Percentiles rank a stretch among this genome's conserved stretches.
These are phyloP conservation scores for Caretta caretta DNA, from an alignment of 2,113 vertebrate species.

Conservation along the genomic window DNA sequence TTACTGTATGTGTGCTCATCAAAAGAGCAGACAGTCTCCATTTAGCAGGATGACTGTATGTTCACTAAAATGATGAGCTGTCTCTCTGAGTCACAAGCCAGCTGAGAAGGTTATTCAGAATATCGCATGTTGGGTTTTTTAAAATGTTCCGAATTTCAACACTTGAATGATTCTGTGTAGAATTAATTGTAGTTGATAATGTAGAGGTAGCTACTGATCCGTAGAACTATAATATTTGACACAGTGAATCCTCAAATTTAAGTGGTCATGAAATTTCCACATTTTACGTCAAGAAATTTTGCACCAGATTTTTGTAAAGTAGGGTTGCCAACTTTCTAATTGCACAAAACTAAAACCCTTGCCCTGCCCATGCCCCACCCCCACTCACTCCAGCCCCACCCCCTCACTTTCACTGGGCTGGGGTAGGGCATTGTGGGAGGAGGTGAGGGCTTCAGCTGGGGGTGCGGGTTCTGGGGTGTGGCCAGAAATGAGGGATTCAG, in stretches of 20 bases:
- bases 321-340: not conserved
- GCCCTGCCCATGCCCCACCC: too few relatives aligned
- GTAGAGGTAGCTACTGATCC: not conserved
- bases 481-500: too few relatives aligned
- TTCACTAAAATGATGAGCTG: not conserved
- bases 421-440: too few relatives aligned
- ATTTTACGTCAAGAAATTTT: not conserved
- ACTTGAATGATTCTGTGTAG: rapidly evolving
- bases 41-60: not conserved
- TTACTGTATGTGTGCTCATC: not conserved
- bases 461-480: too few relatives aligned
- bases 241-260: not conserved
- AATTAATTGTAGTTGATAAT: not conserved
- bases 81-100: not conserved
- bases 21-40: not conserved
- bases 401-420: too few relatives aligned
- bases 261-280: not conserved
- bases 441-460: too few relatives aligned
- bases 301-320: not conserved
- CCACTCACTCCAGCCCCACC: too few relatives aligned
- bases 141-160: not conserved
- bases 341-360: too few relatives aligned
- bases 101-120: not conserved
- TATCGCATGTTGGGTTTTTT: not conserved
- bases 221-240: rapidly evolving